A percentile compares a stretch with the other conserved stretches of the same genome.
phyloP scores from a whole-genome alignment of 2,113 vertebrate genomes.

The Marmota monax region DNA sequence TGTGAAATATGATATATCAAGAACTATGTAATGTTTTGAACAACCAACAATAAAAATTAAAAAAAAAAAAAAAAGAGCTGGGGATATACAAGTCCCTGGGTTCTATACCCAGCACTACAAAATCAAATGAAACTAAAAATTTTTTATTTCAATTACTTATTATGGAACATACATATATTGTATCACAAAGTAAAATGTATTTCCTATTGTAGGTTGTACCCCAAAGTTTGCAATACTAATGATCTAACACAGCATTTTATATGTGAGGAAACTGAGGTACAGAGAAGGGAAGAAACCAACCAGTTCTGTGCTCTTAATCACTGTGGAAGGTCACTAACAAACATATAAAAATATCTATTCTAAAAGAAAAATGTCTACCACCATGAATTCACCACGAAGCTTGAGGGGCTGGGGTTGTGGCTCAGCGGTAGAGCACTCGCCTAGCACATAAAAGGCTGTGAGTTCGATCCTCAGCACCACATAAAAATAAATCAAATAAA shows the following conservation, averaged over 20 bases:
- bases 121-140: too few species aligned
- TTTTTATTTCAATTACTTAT: too few species aligned
- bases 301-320: background rate
- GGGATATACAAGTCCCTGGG: background rate
- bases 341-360: background rate
- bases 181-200: conserved; percentile 34
- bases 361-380: background rate
- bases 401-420: too few species aligned
- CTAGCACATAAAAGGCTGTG: too few species aligned
- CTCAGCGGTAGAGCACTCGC: too few species aligned
- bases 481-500: too few species aligned
- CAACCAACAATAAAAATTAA: too few species aligned
- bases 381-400: background rate
- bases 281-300: background rate
- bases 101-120: too few species aligned
- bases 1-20: too few species aligned
- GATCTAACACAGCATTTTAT: background rate
- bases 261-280: background rate
- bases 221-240: background rate
- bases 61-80: background rate
- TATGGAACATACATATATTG: background rate
- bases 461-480: too few species aligned
- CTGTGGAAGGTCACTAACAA: background rate
- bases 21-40: too few species aligned
- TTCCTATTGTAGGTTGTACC: background rate